Evolutionary conservation across 2,113 vertebrate genomes (phyloP).

Genomic region (Anolis carolinensis): DNA sequence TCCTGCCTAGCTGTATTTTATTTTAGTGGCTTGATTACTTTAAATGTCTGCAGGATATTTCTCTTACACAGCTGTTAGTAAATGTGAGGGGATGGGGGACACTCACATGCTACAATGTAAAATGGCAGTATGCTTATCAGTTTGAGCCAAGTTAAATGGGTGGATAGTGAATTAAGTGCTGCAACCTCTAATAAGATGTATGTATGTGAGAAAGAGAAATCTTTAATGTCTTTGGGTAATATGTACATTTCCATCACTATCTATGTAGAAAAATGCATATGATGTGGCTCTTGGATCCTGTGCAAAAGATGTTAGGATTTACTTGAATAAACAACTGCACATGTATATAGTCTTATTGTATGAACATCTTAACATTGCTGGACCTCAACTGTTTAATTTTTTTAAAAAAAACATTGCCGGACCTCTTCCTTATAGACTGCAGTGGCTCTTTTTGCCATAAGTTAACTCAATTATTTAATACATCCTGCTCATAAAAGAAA

Average conservation of each 20-base stretch:
- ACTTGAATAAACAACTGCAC: no score
- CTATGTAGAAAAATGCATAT: not conserved
- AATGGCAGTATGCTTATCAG: not conserved
- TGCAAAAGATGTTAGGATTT: not conserved
- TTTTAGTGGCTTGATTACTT: not conserved
- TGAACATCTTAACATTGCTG: no score
- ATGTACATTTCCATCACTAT: not conserved
- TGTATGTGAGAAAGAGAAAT: not conserved
- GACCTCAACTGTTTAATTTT: no score
- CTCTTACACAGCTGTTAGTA: no score
- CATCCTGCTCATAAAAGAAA: no score
- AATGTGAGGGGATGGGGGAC: not conserved
- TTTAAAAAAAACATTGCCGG: no score
- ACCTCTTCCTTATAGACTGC: no score
- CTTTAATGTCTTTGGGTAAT: not conserved
- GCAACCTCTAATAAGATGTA: not conserved
- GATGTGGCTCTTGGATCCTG: not conserved
- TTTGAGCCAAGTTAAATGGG: not conserved
- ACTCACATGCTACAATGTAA: not conserved
- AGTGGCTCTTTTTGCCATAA: no score
- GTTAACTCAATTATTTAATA: no score
- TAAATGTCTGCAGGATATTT: not conserved
- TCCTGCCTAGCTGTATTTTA: not conserved
- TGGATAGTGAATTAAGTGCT: not conserved
- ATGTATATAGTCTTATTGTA: not conserved